Base-by-base conservation (phyloP, 2,888 invertebrate species). In the Dryococelus australis region DNA sequence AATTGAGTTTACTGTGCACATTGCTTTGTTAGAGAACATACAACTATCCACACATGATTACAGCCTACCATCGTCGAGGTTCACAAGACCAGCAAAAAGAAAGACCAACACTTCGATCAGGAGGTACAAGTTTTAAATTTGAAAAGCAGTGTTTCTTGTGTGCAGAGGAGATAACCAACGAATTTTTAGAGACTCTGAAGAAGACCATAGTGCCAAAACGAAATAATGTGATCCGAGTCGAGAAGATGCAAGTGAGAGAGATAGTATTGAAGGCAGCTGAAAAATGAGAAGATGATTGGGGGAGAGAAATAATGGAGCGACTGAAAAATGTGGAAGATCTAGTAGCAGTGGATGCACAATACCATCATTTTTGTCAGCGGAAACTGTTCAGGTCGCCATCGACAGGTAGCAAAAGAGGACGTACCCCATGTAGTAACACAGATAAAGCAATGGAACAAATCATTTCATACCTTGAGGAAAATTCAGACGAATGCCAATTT, bases 41-140 rank as follows among this genome's bases (percentile, higher is more conserved):
- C 79, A 12, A 79, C 79, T 16, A 79, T 24, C 79, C 9, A 20
- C 79, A 79, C 79, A 79, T 79, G 9, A 79, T 79, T 24, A 24
- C 79, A 79, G n/a, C n/a, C n/a, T 79, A 79, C 79, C n/a, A 79
- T 79, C 79, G 9, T 79, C 20, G 79, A 79, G 79, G 79, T 79
- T 20, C 13, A 24, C 79, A 65, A 27, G 9, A 8, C 2, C n/a
- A 79, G 13, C 4, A 79, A 24, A 12, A 24, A 79, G 79, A 10
- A 0, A 79, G 9, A 79, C 79, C 79, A 79, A 79, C 79, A 0
- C 79, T 79, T 79, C 79, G 13, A 8, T 79, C 79, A 79, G 79
- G n/a, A n/a, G n/a, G n/a, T n/a, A n/a, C n/a, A n/a, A 79, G 79
- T 79, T 79, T 79, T 20, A 24, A 0, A 79, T 79, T 79, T 20